These are phyloP conservation scores for Hydractinia echinata DNA, from an alignment of 30 jellyfish, hydroid and myxozoan genomes.

Conservation along the genomic window DNA sequence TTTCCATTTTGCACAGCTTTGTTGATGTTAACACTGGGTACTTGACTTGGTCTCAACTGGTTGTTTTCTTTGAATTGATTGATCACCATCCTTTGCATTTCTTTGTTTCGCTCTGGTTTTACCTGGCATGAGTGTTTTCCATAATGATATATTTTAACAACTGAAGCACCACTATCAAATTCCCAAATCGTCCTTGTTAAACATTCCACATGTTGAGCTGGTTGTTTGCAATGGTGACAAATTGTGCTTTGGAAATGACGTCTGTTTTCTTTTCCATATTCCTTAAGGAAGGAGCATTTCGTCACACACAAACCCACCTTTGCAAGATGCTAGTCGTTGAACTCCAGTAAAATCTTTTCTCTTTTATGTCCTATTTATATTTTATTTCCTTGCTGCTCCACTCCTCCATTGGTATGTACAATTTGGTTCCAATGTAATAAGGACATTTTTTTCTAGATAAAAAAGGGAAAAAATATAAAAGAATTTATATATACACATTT, in stretches of 20 bases:
- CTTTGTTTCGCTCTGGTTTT: background rate
- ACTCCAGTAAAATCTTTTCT: no score
- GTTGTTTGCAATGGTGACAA: background rate
- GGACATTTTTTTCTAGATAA: no score
- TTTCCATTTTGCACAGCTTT: conserved; percentile 10
- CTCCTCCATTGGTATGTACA: no score
- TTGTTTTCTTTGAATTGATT: background rate
- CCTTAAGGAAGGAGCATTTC: background rate
- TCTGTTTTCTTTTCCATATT: background rate
- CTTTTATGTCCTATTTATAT: no score
- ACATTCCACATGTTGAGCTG: background rate
- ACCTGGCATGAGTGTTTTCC: background rate
- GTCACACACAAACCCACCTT: conserved; percentile 1
- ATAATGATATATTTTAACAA: conserved; percentile 1
- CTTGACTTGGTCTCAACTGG: background rate
- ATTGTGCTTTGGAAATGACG: background rate
- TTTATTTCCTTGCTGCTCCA: no score
- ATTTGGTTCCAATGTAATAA: no score
- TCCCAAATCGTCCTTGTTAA: background rate
- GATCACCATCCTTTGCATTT: background rate
- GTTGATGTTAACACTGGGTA: background rate
- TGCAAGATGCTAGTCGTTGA: background rate
- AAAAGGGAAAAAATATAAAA: no score
- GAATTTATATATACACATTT: no score
- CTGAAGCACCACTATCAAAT: background rate